phyloP scores from a whole-genome alignment of 2,113 vertebrate species.

The Hoplias malabaricus region DNA sequence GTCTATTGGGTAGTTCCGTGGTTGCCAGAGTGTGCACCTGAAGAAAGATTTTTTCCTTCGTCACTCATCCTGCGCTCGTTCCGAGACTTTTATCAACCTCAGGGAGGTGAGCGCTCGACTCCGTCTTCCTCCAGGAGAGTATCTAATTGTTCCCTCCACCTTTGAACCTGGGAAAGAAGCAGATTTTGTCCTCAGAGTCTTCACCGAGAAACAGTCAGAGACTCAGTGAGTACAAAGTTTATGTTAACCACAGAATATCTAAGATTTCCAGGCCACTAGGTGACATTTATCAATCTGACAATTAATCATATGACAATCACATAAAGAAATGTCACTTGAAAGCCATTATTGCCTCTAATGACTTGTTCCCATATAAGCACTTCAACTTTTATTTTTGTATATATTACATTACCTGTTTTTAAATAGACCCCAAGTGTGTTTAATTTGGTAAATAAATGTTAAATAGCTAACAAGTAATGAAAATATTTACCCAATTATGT shows the following conservation, averaged over 20 bases:
- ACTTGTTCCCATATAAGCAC: no score
- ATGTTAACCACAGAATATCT: neutral
- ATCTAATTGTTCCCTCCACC: slow-evolving; percentile 83
- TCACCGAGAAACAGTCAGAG: slow-evolving; percentile 83
- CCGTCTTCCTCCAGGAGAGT: slow-evolving; percentile 80
- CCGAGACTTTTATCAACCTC: slow-evolving; percentile 80
- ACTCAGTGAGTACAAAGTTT: slow-evolving; percentile 69
- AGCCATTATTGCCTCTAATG: no score
- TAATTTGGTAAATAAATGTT: no score
- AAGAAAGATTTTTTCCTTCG: slow-evolving; percentile 85
- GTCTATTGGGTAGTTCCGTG: slow-evolving; percentile 67
- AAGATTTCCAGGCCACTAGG: neutral
- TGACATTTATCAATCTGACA: no score
- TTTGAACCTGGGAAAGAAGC: slow-evolving; percentile 79
- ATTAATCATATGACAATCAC: no score
- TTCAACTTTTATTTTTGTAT: no score
- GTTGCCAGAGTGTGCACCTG: slow-evolving; percentile 73
- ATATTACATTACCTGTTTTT: no score
- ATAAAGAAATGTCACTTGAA: no score
- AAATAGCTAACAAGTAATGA: no score
- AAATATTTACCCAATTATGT: no score
- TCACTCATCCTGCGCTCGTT: slow-evolving; percentile 77
- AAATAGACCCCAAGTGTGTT: no score
- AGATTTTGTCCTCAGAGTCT: slow-evolving; percentile 82
- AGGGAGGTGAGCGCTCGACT: slow-evolving; percentile 82